Percentiles rank a stretch among this genome's conserved stretches.
phyloP scores from a whole-genome alignment of 2,113 vertebrate species.

The Paramisgurnus dabryanus region DNA sequence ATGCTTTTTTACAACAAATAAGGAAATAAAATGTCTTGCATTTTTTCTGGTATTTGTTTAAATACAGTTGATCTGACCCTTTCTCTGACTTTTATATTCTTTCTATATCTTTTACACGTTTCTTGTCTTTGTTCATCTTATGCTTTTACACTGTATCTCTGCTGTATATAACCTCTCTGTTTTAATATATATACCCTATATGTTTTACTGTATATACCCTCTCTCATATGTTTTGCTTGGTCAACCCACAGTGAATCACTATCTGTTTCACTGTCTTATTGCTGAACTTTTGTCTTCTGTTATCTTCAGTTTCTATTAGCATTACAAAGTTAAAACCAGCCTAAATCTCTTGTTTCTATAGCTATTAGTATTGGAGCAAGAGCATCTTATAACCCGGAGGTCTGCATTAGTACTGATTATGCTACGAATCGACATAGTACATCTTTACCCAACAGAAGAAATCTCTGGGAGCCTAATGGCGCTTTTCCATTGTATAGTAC shows the following conservation, averaged over 20 bases:
- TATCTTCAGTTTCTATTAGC: constrained; percentile 22
- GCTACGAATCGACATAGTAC: not conserved
- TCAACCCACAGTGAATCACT: constrained; percentile 5
- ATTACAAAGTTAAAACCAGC: constrained; percentile 27
- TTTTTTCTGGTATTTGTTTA: not conserved
- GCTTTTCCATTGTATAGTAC: no score
- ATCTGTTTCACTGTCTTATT: constrained; percentile 18
- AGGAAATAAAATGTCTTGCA: constrained; percentile 11
- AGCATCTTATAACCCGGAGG: constrained; percentile 36
- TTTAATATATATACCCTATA: not conserved
- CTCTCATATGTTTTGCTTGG: constrained; percentile 22
- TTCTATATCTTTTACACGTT: constrained; percentile 9
- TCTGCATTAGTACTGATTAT: constrained; percentile 40
- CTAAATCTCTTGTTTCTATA: not conserved
- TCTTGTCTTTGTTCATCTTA: not conserved
- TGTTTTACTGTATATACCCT: not conserved
- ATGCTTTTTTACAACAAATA: no score
- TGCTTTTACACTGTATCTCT: not conserved
- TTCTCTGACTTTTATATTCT: not conserved
- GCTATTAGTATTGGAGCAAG: constrained; percentile 9
- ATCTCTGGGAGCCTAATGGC: not conserved
- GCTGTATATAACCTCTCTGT: not conserved
- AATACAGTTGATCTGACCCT: constrained; percentile 42
- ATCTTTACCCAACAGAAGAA: not conserved
- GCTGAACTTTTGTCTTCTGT: constrained; percentile 31